Percentiles rank a stretch among this genome's conserved stretches.
These are phyloP conservation scores for Hoplostethus atlanticus DNA, from an alignment of 2,797 vertebrate genomes.

Conservation along the genomic window DNA sequence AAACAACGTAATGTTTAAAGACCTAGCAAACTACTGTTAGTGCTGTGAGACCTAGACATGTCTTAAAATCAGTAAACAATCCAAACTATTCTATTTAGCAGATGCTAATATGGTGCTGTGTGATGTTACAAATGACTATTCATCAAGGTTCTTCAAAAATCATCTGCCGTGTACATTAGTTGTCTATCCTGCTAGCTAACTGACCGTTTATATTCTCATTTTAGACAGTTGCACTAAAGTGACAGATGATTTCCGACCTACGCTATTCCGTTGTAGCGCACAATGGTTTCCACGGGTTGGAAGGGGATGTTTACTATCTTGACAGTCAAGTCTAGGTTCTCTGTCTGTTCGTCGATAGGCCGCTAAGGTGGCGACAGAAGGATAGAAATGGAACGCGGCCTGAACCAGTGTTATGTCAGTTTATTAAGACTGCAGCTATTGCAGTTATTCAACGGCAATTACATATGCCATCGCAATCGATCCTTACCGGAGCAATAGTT, in stretches of 20 bases:
- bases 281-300: no score
- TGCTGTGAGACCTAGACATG: neutral
- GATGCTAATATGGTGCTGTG: neutral
- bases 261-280: neutral
- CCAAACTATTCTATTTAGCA: no score
- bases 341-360: neutral
- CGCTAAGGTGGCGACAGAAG: conserved; percentile 33
- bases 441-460: neutral
- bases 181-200: no score
- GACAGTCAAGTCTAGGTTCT: neutral
- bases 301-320: conserved; percentile 40
- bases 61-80: neutral
- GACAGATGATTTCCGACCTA: neutral
- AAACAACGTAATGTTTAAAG: no score
- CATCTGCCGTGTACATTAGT: no score
- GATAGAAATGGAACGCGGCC: conserved; percentile 57
- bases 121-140: no score
- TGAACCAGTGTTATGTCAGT: neutral
- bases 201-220: neutral
- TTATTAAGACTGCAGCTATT: conserved; percentile 18
- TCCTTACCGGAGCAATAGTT: neutral
- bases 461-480: neutral
- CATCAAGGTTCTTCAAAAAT: no score
- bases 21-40: no score
- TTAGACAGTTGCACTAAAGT: neutral